Evolutionary conservation across 1,140 invertebrate genomes (phyloP).

Genomic region (Nilaparvata lugens): DNA sequence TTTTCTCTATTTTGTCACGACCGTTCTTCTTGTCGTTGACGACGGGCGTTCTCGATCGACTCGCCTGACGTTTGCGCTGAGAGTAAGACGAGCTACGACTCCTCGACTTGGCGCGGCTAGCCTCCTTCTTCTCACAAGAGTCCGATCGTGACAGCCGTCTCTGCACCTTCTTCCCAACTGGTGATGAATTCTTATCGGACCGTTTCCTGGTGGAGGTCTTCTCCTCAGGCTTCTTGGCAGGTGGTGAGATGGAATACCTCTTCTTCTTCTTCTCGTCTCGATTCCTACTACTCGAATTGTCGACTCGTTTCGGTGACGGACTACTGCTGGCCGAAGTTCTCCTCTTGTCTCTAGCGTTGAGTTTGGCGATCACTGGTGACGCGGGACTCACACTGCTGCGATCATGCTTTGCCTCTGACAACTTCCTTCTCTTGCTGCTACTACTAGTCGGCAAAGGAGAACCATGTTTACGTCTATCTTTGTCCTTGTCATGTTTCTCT

Average conservation of each 20-base stretch:
- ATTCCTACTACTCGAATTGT: too few species aligned
- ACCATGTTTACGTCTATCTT: not conserved
- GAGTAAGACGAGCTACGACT: not conserved
- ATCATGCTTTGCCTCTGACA: not conserved
- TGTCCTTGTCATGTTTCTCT: not conserved
- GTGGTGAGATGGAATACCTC: too few species aligned
- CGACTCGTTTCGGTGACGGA: not conserved
- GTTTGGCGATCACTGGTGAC: not conserved
- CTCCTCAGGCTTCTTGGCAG: too few species aligned
- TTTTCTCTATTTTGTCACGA: not conserved
- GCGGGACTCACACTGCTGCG: constrained; percentile 2
- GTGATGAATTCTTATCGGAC: too few species aligned
- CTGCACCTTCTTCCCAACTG: too few species aligned
- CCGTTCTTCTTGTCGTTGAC: not conserved
- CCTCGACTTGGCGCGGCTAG: not conserved
- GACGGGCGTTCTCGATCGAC: not conserved
- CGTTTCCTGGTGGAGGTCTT: too few species aligned
- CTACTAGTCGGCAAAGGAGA: not conserved
- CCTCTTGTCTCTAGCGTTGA: not conserved
- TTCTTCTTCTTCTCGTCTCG: too few species aligned
- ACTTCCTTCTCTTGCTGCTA: not conserved
- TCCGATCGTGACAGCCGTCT: too few species aligned
- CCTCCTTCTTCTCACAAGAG: too few species aligned
- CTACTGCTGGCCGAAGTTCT: not conserved
- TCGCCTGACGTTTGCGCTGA: not conserved